A percentile compares a stretch with the other conserved stretches of the same genome.
phyloP scores from a whole-genome alignment of 2,888 invertebrate genomes.

The Frankliniella fusca region DNA sequence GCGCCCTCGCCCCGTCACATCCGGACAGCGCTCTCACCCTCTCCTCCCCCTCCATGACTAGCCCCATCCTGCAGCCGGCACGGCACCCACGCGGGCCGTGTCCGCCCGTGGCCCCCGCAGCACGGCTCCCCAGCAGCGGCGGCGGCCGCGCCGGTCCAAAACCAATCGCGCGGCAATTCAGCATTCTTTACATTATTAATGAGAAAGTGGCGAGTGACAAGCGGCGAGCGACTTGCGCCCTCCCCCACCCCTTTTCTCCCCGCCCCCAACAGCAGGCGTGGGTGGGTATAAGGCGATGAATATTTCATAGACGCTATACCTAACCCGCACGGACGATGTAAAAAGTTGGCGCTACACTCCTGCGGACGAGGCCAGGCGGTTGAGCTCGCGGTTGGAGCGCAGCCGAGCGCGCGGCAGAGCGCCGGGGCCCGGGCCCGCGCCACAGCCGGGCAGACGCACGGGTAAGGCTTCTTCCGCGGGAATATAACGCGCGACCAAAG shows the following conservation, averaged over 20 bases:
- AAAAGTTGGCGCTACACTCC: slow-evolving; percentile 9
- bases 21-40: not conserved
- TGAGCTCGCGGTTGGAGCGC: too few species aligned
- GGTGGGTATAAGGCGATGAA: not conserved
- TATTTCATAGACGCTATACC: slow-evolving; percentile 8
- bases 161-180: slow-evolving; percentile 5
- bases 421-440: not conserved
- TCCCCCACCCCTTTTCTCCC: too few species aligned
- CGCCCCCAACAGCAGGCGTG: not conserved
- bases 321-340: slow-evolving; percentile 6
- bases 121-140: too few species aligned
- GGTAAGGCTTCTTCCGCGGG: too few species aligned
- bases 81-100: not conserved
- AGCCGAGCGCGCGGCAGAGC: not conserved
- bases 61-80: not conserved
- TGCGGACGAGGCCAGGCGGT: not conserved
- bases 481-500: too few species aligned
- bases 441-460: too few species aligned
- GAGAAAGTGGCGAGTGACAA: slow-evolving; percentile 1
- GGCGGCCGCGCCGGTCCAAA: not conserved
- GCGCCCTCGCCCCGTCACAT: not conserved
- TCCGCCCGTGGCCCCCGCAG: too few species aligned
- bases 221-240: not conserved
- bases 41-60: not conserved
- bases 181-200: slow-evolving; percentile 10